Conservation (phyloP, 1,140 invertebrate genomes). For the Paracyclopina nana region DNA sequence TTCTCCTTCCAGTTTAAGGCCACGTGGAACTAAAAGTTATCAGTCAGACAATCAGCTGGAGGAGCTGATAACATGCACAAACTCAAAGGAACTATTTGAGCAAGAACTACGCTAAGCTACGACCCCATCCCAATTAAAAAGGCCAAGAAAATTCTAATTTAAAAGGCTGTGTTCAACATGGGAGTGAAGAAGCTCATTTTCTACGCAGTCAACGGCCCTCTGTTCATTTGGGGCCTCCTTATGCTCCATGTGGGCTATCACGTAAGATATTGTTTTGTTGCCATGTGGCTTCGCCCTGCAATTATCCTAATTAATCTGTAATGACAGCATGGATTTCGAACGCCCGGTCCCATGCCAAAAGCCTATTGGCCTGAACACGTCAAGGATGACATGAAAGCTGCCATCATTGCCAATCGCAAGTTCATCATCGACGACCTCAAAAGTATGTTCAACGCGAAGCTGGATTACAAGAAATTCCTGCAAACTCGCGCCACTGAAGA, state of each 20-base stretch:
- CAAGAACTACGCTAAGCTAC: too few species aligned
- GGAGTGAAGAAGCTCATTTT: neutral
- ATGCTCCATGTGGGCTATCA: neutral
- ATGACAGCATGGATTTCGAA: neutral
- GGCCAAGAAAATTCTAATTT: too few species aligned
- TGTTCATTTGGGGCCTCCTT: neutral
- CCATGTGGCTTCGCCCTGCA: too few species aligned
- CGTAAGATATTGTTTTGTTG: too few species aligned
- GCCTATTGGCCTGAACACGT: neutral
- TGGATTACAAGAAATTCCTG: neutral
- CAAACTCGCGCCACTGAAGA: neutral
- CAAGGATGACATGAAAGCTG: neutral
- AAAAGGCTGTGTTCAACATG: too few species aligned
- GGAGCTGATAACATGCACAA: too few species aligned
- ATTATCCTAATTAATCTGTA: too few species aligned
- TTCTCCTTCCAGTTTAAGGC: too few species aligned
- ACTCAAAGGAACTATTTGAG: too few species aligned
- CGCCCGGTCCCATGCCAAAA: neutral
- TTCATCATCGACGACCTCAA: neutral
- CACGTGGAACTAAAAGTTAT: too few species aligned
- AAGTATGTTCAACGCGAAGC: neutral
- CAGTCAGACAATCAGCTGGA: too few species aligned
- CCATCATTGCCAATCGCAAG: neutral
- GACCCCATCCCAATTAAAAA: too few species aligned
- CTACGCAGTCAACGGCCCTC: neutral